Conservation (phyloP, 2,113 vertebrate genomes). For the Hoplias malabaricus region DNA sequence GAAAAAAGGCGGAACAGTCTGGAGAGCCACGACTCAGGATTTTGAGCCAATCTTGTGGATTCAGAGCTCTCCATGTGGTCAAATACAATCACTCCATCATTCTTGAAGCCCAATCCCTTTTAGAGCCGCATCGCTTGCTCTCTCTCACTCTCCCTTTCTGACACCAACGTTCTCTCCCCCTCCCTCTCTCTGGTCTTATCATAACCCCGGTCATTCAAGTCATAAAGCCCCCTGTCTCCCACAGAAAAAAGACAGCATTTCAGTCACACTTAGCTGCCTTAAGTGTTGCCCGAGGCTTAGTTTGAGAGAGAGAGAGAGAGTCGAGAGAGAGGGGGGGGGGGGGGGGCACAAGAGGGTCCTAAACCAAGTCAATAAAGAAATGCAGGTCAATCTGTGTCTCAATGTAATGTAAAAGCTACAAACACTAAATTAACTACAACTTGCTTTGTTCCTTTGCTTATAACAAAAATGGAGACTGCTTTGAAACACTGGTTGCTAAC, state of each 20-base stretch:
- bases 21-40: background rate
- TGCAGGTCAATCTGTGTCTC: too few relatives aligned
- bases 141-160: conserved; percentile 4
- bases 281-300: conserved; percentile 65
- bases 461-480: too few relatives aligned
- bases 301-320: conserved; percentile 16
- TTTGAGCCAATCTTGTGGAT: conserved; percentile 33
- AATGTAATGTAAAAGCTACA: too few relatives aligned
- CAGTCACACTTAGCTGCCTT: conserved; percentile 64
- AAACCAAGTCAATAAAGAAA: background rate
- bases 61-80: conserved; percentile 38
- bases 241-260: conserved; percentile 41
- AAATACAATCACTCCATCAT: conserved; percentile 45
- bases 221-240: conserved; percentile 70
- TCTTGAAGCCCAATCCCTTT: conserved; percentile 36
- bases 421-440: too few relatives aligned
- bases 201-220: conserved; percentile 64
- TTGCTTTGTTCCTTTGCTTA: too few relatives aligned
- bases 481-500: too few relatives aligned
- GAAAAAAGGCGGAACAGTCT: background rate
- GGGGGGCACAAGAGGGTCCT: background rate
- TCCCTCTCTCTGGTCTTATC: conserved; percentile 61
- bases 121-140: conserved; percentile 15
- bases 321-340: background rate
- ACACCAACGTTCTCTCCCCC: conserved; percentile 1